Evolutionary conservation across 1,140 invertebrate species (phyloP).

Genomic region (Drosophila takahashii): DNA sequence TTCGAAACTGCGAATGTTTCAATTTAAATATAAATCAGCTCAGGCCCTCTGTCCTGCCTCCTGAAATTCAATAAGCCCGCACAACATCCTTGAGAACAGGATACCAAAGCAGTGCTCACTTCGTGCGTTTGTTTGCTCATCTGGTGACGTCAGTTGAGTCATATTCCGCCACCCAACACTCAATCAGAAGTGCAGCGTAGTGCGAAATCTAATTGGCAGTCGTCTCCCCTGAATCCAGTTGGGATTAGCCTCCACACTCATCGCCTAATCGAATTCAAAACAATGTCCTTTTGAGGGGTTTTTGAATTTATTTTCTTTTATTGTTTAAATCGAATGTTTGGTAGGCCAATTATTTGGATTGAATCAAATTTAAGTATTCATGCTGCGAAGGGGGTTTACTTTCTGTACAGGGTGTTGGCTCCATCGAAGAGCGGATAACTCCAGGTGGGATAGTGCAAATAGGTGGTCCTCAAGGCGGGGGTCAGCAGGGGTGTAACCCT

Average conservation of each 20-base stretch:
- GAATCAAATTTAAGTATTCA: neutral
- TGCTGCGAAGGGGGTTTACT: slow-evolving; percentile 9
- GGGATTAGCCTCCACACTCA: slow-evolving; percentile 13
- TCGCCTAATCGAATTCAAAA: neutral
- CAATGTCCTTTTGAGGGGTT: slow-evolving; percentile 10
- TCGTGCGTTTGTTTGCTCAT: slow-evolving; percentile 42
- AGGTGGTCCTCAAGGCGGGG: slow-evolving; percentile 21
- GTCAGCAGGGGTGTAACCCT: slow-evolving; percentile 34
- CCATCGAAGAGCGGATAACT: slow-evolving; percentile 27
- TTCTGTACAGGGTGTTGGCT: slow-evolving; percentile 34
- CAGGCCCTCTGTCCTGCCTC: neutral
- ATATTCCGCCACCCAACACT: slow-evolving; percentile 16
- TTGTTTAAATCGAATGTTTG: neutral
- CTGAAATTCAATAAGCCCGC: neutral
- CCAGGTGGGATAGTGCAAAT: slow-evolving; percentile 30
- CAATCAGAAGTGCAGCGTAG: slow-evolving; percentile 64
- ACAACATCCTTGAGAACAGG: neutral
- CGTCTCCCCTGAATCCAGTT: slow-evolving; percentile 9
- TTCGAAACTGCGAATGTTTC: no score
- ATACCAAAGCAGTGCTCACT: slow-evolving; percentile 21
- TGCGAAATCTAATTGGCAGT: slow-evolving; percentile 70
- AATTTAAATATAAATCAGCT: neutral
- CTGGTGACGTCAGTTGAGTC: slow-evolving; percentile 53
- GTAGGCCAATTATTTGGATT: slow-evolving; percentile 6
- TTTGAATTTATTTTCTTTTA: slow-evolving; percentile 33